Evolutionary conservation across 2,888 invertebrate genomes (phyloP), one percentile per base, ranked within the genome.

Genomic region (Amphipyra berbera): DNA sequence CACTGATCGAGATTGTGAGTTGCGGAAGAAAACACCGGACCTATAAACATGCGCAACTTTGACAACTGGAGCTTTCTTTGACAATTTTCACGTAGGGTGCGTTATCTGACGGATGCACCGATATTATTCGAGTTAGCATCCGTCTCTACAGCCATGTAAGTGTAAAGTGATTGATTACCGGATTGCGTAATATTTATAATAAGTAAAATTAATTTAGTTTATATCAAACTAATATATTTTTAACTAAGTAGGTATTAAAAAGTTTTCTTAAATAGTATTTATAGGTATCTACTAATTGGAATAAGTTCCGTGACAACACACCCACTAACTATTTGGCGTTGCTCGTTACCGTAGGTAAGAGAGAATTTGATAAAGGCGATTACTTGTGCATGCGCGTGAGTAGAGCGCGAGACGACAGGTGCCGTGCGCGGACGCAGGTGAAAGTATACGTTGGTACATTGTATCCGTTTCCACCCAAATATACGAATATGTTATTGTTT

Each of bases 1-100:
- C 85, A 94, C 86, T 94, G 93, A 93, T 94, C 93, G 94, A 93
- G 92, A 92, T 94, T 88, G 89, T 88, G 87, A 90, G 88, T 90
- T 87, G 89, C 90, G 92, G 93, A 93, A 93, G 93, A 94, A 93
- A 94, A 91, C 91, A 90, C 89, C 88, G 88, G 88, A 86, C 88
- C 89, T 89, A 89, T 88, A 88, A 90, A 89, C 87, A 89, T 84
- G 82, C 77, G 79, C 82, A 81, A 78, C 80, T 81, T 80, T 79
- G 79, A 86, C 85, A 88, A 86, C 82, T 81, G 84, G 85, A 89
- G 84, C 87, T 92, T 90, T 92, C 90, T 88, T 87, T 82, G 82
- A 77, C 70, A 82, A 72, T 82, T 79, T 68, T 46, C 64, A 65
- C 47, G 49, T 65, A 61, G 61, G 61, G 48, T 52, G 45, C 50